Conservation (phyloP, 2,797 vertebrate genomes). For the Nasua narica region DNA sequence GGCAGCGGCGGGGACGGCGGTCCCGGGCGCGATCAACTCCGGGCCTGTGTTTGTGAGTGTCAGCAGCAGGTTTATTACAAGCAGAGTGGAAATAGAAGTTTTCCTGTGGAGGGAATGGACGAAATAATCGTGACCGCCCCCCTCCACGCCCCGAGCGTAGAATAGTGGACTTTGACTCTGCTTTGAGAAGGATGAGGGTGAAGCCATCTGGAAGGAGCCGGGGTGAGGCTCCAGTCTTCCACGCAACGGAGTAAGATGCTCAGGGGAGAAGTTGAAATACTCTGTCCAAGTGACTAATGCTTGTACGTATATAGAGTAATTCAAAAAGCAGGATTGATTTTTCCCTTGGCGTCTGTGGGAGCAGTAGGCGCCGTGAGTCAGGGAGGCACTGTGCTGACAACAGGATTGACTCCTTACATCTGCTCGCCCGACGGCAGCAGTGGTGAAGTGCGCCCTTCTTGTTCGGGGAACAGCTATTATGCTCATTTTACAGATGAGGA, state of each 20-base stretch:
- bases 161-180: neutral
- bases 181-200: neutral
- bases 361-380: slow-evolving; percentile 55
- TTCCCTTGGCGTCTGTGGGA: neutral
- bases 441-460: rapidly evolving
- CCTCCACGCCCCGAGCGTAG: neutral
- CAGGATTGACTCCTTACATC: neutral
- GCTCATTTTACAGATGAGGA: slow-evolving; percentile 2
- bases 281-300: slow-evolving; percentile 45
- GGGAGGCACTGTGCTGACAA: neutral
- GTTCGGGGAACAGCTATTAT: neutral
- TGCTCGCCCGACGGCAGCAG: neutral
- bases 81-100: slow-evolving; percentile 59
- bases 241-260: neutral
- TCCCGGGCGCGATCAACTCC: neutral
- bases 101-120: slow-evolving; percentile 41
- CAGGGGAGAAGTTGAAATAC: slow-evolving; percentile 35
- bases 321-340: neutral
- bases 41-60: slow-evolving; percentile 39
- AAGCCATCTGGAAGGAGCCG: neutral
- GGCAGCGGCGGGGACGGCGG: neutral
- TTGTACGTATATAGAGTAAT: slow-evolving; percentile 36
- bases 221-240: neutral
- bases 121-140: neutral
- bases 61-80: neutral